Evolutionary conservation across 2,888 invertebrate species (phyloP), one percentile per base, ranked within the genome.

Genomic region (Ormyrus pomaceus): DNA sequence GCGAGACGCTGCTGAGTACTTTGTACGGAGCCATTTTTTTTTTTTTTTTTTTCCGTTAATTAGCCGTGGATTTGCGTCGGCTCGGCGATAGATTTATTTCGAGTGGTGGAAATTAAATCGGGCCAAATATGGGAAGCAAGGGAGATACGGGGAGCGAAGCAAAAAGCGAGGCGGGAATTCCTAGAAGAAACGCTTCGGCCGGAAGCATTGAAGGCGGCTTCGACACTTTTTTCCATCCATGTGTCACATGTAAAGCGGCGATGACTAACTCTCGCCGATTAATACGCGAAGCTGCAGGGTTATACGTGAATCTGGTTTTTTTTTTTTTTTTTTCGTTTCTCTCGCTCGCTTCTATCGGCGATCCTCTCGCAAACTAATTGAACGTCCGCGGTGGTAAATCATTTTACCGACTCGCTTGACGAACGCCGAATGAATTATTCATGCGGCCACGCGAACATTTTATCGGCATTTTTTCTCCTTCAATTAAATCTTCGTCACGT

Each of bases 351-450:
- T 53, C 48, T 70, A 13, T 58, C 13, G 45, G 45, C 45, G 48
- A 34, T 34, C 58, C 9, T 51, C 53, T 50, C 45, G 45, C 53
- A 53, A 61, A 61, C 72, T 78, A 78, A 78, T 73, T 69, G 61
- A 79, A 64, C 73, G 64, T 8, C 59, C 45, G 71, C 7, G 51
- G 58, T 34, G 64, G 6, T 71, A 77, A 71, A 77, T 77, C 71
- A 77, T 71, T 65, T 77, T 51, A n/a, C 62, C 53, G 58, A 74
- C 34, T 50, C 19, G 56, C 64, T 51, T 19, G 68, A 53, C 66
- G 50, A 68, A 62, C 73, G 61, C 50, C 45, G 3, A 62, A 73
- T 79, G 64, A 74, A 79, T 79, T 69, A 74, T 79, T 69, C 74
- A 74, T 62, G 58, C 3, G 6, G 9, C 34, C 34, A 34, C 34